A percentile compares a stretch with the other conserved stretches of the same genome.
Conservation (phyloP, 2,113 vertebrate species). For the Tachysurus fulvidraco region DNA sequence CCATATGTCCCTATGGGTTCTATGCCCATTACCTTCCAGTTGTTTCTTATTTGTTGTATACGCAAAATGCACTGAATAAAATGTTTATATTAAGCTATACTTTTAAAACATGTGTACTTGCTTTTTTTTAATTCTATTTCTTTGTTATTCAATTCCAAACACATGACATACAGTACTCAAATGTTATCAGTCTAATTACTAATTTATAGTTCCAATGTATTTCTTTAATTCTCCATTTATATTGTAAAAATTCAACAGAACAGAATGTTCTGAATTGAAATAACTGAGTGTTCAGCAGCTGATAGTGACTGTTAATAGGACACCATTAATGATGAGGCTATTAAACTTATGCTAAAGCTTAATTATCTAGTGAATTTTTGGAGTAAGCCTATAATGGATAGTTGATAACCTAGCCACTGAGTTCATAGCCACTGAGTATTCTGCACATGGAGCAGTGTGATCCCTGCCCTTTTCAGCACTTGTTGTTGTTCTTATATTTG, state of each 20-base stretch:
- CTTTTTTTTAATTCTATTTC: conserved; percentile 34
- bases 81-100: conserved; percentile 91
- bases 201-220: neutral
- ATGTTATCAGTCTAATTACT: neutral
- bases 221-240: neutral
- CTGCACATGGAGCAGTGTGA: neutral
- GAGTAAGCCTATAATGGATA: neutral
- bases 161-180: neutral
- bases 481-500: neutral
- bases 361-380: neutral
- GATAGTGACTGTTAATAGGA: neutral
- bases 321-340: neutral
- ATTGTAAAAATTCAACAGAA: neutral
- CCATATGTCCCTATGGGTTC: conserved; percentile 78
- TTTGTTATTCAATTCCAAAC: neutral
- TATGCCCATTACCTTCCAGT: conserved; percentile 84
- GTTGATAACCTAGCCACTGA: neutral
- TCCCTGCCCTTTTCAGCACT: neutral
- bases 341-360: neutral
- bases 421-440: neutral
- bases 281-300: neutral
- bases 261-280: too few species aligned
- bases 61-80: conserved; percentile 98
- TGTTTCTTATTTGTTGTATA: conserved; percentile 99
- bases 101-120: conserved; percentile 76